Evolutionary conservation across 92 coral and sea anemone genomes (phyloP).

Genomic region (Parazoanthus swiftii): DNA sequence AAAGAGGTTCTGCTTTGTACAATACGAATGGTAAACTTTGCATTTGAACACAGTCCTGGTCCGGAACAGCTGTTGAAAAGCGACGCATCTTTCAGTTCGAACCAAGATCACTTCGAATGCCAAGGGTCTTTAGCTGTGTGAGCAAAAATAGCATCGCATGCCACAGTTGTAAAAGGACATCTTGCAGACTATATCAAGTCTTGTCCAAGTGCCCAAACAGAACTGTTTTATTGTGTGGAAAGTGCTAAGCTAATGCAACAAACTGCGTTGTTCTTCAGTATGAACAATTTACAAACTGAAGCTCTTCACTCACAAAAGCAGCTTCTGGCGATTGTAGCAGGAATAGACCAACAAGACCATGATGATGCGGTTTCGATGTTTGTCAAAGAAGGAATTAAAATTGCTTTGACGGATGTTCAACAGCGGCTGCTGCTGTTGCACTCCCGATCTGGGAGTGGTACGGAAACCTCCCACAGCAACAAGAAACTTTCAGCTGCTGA

Average conservation of each 20-base stretch:
- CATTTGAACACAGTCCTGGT: constrained; percentile 20
- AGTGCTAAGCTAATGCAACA: constrained; percentile 18
- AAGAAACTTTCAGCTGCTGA: neutral
- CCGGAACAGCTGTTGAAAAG: constrained; percentile 13
- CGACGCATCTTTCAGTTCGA: neutral
- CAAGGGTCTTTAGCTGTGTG: neutral
- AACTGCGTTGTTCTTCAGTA: constrained; percentile 5
- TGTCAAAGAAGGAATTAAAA: neutral
- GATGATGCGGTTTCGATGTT: neutral
- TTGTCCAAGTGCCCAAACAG: neutral
- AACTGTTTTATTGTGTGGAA: constrained; percentile 18
- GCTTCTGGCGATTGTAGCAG: neutral
- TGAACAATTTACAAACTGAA: constrained; percentile 20
- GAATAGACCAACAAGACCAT: neutral
- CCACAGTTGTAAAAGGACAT: constrained; percentile 3
- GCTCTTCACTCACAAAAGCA: constrained; percentile 25
- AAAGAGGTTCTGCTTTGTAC: constrained; percentile 6
- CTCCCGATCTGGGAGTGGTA: neutral
- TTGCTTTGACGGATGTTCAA: constrained; percentile 5
- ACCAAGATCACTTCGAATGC: neutral
- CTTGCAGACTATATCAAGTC: neutral
- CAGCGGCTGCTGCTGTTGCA: neutral
- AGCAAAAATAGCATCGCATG: constrained; percentile 22
- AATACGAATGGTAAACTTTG: constrained; percentile 37
- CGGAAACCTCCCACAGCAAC: neutral